Evolutionary conservation across 1,140 invertebrate species (phyloP).

Genomic region (Cydia strobilella): DNA sequence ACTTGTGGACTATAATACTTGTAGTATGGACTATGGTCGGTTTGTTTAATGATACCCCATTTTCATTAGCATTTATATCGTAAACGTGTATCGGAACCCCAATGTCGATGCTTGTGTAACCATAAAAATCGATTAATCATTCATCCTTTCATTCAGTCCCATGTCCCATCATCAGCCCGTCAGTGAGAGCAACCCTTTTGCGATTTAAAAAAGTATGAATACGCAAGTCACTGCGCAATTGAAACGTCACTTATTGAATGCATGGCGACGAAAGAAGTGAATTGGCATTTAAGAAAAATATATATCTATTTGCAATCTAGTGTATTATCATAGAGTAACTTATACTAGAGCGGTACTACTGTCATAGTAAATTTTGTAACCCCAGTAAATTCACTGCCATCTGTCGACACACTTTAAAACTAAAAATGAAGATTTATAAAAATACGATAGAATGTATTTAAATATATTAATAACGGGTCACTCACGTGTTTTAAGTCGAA

Average conservation of each 20-base stretch:
- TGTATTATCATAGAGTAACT: slow-evolving; percentile 10
- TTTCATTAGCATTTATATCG: too few species aligned
- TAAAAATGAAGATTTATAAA: too few species aligned
- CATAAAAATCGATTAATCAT: slow-evolving; percentile 16
- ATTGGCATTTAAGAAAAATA: slow-evolving; percentile 16
- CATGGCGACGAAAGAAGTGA: slow-evolving; percentile 38
- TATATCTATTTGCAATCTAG: not conserved
- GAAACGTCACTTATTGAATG: slow-evolving; percentile 42
- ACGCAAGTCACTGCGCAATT: slow-evolving; percentile 45
- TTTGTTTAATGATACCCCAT: too few species aligned
- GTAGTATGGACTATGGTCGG: too few species aligned
- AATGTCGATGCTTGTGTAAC: not conserved
- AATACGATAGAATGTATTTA: too few species aligned
- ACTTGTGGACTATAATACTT: too few species aligned
- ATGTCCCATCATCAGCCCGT: slow-evolving; percentile 7
- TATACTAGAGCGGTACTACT: too few species aligned
- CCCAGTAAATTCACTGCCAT: too few species aligned
- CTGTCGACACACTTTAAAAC: too few species aligned
- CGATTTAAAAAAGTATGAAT: slow-evolving; percentile 33
- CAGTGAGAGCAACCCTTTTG: slow-evolving; percentile 26
- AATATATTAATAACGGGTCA: too few species aligned
- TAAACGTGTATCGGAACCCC: not conserved
- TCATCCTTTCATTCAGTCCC: not conserved
- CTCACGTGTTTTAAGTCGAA: too few species aligned
- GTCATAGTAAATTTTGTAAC: too few species aligned